phyloP scores from a whole-genome alignment of 2,888 invertebrate species.

The Sinodicranocentrus sp. region DNA sequence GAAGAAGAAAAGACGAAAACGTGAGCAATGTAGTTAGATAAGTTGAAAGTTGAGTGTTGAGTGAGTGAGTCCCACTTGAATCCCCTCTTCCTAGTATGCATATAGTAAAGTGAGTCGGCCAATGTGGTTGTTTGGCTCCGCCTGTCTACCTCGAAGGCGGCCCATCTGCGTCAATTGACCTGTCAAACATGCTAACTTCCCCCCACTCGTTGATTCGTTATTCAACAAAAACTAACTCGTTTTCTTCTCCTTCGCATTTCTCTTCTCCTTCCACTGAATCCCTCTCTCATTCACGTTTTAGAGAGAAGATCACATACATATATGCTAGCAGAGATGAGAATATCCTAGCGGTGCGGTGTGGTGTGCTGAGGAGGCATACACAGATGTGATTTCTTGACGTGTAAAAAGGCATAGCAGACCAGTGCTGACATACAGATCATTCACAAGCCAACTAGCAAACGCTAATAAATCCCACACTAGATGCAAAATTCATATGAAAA shows the following conservation, averaged over 20 bases:
- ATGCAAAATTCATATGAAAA: too few species aligned
- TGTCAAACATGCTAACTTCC: constrained; percentile 77
- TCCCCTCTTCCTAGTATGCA: constrained; percentile 32
- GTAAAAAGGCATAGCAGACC: background rate
- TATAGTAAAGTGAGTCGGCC: constrained; percentile 64
- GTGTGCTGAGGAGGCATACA: background rate
- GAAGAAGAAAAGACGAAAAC: background rate
- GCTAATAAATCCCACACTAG: too few species aligned
- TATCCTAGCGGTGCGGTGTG: too few species aligned
- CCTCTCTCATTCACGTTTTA: constrained; percentile 38
- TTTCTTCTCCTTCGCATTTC: constrained; percentile 62
- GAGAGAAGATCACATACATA: too few species aligned
- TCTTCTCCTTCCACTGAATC: background rate
- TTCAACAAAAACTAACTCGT: constrained; percentile 70
- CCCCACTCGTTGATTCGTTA: constrained; percentile 72
- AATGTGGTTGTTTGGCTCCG: constrained; percentile 74
- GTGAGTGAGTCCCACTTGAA: constrained; percentile 57
- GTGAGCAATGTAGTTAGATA: constrained; percentile 51
- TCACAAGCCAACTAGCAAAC: too few species aligned
- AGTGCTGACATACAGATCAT: too few species aligned
- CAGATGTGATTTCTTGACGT: background rate
- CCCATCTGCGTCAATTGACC: constrained; percentile 76
- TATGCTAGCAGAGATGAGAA: constrained; percentile 44
- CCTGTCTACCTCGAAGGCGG: constrained; percentile 76
- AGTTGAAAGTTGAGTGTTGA: constrained; percentile 55